phyloP scores from a whole-genome alignment of 2,113 vertebrate genomes.

The Dryoscopus gambensis region DNA sequence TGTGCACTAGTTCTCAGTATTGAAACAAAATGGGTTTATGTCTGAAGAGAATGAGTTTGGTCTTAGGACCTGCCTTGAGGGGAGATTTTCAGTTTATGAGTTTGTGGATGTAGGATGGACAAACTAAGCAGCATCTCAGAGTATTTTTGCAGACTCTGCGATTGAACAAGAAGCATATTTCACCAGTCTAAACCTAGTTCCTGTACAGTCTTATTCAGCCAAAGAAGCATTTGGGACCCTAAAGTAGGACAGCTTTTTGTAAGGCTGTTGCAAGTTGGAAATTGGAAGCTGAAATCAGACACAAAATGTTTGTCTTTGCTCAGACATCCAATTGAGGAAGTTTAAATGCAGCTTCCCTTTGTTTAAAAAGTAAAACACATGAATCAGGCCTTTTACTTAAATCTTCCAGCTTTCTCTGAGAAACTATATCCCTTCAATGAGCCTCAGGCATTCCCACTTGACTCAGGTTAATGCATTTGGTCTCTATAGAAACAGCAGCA shows the following conservation, averaged over 20 bases:
- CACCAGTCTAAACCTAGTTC: neutral
- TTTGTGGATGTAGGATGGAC: neutral
- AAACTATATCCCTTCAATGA: conserved; percentile 45
- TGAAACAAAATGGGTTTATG: neutral
- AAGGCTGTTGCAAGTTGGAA: neutral
- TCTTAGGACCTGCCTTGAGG: neutral
- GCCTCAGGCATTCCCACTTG: conserved; percentile 55
- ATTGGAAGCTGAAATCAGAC: neutral
- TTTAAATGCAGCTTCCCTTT: conserved; percentile 7
- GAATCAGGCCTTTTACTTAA: conserved; percentile 56
- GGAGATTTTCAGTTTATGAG: neutral
- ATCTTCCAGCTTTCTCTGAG: conserved; percentile 60
- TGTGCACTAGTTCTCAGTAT: neutral
- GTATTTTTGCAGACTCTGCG: neutral
- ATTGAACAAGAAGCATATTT: neutral
- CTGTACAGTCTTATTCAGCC: neutral
- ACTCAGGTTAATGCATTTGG: conserved; percentile 70
- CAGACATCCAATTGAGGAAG: neutral
- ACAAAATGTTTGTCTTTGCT: neutral
- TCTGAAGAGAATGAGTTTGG: neutral
- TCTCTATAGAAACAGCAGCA: conserved; percentile 74
- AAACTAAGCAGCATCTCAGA: neutral
- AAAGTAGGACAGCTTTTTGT: neutral
- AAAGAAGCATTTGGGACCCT: neutral
- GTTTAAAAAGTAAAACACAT: neutral